Conservation (phyloP, 1,140 invertebrate genomes). For the Zaprionus davidi region DNA sequence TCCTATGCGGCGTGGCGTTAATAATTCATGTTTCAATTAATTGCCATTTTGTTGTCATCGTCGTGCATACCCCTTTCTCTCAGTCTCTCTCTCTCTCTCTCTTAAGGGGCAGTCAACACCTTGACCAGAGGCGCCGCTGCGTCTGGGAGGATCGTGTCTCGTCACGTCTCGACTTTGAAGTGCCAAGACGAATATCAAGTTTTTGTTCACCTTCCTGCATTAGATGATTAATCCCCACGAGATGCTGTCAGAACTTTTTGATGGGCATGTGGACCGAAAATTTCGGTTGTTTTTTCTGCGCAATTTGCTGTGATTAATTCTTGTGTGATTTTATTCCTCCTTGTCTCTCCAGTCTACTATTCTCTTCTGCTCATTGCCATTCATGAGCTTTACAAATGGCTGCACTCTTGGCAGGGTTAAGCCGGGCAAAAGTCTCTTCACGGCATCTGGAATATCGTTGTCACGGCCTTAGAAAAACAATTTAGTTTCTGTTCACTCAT, state of each 20-base stretch:
- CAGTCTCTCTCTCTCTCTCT: background rate
- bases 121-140: slow-evolving; percentile 57
- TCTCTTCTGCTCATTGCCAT: slow-evolving; percentile 29
- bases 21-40: slow-evolving; percentile 84
- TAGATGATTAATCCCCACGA: slow-evolving; percentile 73
- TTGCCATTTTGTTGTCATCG: slow-evolving; percentile 78
- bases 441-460: slow-evolving; percentile 12
- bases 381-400: slow-evolving; percentile 65
- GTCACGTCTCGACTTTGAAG: slow-evolving; percentile 49
- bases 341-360: slow-evolving; percentile 24
- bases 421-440: slow-evolving; percentile 7
- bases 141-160: slow-evolving; percentile 30
- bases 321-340: slow-evolving; percentile 55
- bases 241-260: slow-evolving; percentile 55
- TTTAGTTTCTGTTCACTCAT: background rate
- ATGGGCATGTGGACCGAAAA: slow-evolving; percentile 29
- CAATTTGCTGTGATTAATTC: slow-evolving; percentile 80
- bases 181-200: slow-evolving; percentile 80
- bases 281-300: slow-evolving; percentile 73
- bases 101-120: slow-evolving; percentile 57
- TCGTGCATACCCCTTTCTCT: slow-evolving; percentile 49
- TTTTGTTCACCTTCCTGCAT: slow-evolving; percentile 52
- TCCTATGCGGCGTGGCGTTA: slow-evolving; percentile 53
- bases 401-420: slow-evolving; percentile 35
- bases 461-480: slow-evolving; percentile 3